Evolutionary conservation across 2,797 vertebrate species (phyloP), one percentile per base, ranked within the genome.

Genomic region (Picus viridis): DNA sequence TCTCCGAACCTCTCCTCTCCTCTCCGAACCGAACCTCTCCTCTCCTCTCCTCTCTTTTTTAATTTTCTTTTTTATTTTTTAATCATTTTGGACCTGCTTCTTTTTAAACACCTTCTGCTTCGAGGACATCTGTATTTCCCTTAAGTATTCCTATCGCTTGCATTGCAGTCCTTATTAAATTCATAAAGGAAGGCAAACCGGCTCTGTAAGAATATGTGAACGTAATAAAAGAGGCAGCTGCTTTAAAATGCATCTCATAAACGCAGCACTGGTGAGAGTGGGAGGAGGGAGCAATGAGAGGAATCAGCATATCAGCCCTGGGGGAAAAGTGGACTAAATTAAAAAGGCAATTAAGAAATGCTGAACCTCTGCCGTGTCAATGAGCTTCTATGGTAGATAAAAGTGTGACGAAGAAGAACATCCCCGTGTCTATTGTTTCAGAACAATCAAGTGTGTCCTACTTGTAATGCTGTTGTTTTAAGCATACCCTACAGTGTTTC

Each of bases 341-440:
- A 77, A 95, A 95, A 96, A 97, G 69, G 69, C 90, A 97, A 96
- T 96, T 96, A 96, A 96, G 74, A 78, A 96, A 91, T 83, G 69
- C 78, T 91, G 78, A 96, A 91, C 62, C 65, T 94, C 75, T 1
- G 2, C 45, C 0, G 4, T 95, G 91, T 92, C 95, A 95, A 86
- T 65, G 67, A 91, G 43, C 57, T 93, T 96, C 84, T 59, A 62
- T 64, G 61, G 49, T 54, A 96, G 65, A 95, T 89, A 71, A 77
- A 90, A 82, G 43, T 89, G 62, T 86, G 73, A 82, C 3, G 10
- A 96, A 68, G 53, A 94, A 67, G 57, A 93, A 86, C 74, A 73
- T 62, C 58, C 27, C 88, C 41, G 65, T 26, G 88, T 23, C 58
- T 83, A 88, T 89, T 97, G 86, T 95, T 94, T 92, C 76, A 86